Base-by-base conservation (phyloP, 2,113 vertebrate genomes). In the Lampris megalopsis region DNA sequence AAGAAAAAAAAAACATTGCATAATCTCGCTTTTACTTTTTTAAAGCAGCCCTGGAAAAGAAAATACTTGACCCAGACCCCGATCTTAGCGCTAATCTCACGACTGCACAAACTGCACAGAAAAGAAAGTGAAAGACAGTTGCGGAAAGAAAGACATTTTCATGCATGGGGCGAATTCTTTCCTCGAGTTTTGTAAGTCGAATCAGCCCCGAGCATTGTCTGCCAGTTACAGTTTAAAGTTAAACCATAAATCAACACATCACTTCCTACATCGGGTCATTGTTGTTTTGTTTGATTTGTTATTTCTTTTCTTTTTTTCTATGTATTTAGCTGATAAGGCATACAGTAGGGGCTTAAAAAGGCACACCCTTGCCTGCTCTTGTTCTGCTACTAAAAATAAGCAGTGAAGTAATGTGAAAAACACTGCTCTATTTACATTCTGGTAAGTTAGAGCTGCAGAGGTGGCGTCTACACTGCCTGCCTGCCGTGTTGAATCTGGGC, bases 371-470 rank as follows among this genome's bases (percentile, higher is more conserved):
- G 77, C 82, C 84, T 87, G 87, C 85, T 90, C 88, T 91, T 90
- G 86, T 90, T 90, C 89, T 87, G 80, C 49, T 73, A 87, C 92
- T 94, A 94, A 92, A 93, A 94, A 93, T 94, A 94, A 88, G 75
- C n/a, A 62, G 82, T 94, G 91, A 93, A 92, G 92, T 92, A 91
- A 92, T 91, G 89, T 86, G 88, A 93, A 93, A 91, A 91, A 84
- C 86, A 81, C 79, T 82, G 85, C 88, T 92, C 78, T 93, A 92
- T 93, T 93, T 93, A 92, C 92, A 91, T 92, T 93, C 88, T 90
- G 83, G 62, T 83, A 86, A 88, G 85, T 85, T 86, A 71, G 77
- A 43, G 63, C 61, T 64, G 57, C 49, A 78, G 88, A 63, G 42
- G 68, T 57, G 50, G 35, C 74, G 83, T 72, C 75, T 68, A 47